Evolutionary conservation across 2,888 invertebrate species (phyloP).

Genomic region (Scrobipalpa costella): DNA sequence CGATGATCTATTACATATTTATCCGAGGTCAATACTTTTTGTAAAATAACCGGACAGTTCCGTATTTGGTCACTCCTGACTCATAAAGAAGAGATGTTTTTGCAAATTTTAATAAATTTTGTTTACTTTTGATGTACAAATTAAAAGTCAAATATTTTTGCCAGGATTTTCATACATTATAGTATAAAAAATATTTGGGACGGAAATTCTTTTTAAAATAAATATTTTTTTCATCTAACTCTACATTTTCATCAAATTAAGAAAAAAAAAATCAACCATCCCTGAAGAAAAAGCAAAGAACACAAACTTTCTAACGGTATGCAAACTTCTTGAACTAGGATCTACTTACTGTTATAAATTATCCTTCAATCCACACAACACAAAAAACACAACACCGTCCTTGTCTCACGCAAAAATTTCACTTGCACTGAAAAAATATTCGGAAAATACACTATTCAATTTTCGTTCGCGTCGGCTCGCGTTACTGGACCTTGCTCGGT

Average conservation of each 20-base stretch:
- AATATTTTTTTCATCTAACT: too few relatives aligned
- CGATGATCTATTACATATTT: conserved; percentile 18
- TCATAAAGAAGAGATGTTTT: conserved; percentile 5
- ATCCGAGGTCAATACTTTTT: conserved; percentile 17
- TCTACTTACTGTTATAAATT: conserved; percentile 1
- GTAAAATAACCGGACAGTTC: conserved; percentile 10
- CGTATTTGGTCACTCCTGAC: conserved; percentile 20
- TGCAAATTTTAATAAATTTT: background rate
- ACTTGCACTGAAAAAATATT: conserved; percentile 18
- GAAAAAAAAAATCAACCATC: too few relatives aligned
- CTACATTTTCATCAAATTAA: too few relatives aligned
- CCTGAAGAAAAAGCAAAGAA: too few relatives aligned
- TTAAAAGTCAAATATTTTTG: too few relatives aligned
- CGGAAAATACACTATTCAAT: conserved; percentile 11
- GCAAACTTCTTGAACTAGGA: background rate
- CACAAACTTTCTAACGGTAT: background rate
- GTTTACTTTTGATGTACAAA: background rate
- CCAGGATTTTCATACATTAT: too few relatives aligned
- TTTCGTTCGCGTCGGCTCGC: background rate
- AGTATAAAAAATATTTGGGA: too few relatives aligned
- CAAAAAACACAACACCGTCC: conserved; percentile 13
- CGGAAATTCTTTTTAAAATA: too few relatives aligned
- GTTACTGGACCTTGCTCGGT: background rate
- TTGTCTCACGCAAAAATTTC: conserved; percentile 16
- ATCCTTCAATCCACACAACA: conserved; percentile 3